phyloP scores from a whole-genome alignment of 2,888 invertebrate species.

The Malthinus flaveolus region DNA sequence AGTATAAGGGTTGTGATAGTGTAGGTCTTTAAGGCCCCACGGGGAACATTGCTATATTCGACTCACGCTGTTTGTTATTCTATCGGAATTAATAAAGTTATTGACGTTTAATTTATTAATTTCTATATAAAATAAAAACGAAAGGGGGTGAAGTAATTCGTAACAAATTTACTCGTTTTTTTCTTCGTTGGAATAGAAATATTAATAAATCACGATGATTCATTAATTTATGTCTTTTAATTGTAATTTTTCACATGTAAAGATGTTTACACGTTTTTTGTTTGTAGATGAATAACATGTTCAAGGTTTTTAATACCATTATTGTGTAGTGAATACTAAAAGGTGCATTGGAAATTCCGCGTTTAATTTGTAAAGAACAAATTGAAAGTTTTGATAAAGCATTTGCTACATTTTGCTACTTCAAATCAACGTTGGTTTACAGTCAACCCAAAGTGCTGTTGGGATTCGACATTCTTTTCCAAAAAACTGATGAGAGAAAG shows the following conservation, averaged over 20 bases:
- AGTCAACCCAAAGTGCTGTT: no score
- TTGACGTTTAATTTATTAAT: constrained; percentile 25
- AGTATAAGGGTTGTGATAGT: constrained; percentile 23
- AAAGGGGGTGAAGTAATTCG: neutral
- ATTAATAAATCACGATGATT: neutral
- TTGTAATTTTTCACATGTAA: constrained; percentile 5
- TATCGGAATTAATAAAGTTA: constrained; percentile 28
- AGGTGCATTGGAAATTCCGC: neutral
- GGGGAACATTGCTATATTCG: constrained; percentile 36
- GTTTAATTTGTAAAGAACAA: no score
- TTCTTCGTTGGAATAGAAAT: neutral
- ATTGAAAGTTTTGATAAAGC: no score
- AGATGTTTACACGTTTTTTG: constrained; percentile 5
- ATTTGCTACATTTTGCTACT: no score
- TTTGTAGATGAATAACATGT: neutral
- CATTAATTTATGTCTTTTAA: constrained; percentile 3
- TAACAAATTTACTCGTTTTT: neutral
- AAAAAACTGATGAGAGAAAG: no score
- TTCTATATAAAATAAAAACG: neutral
- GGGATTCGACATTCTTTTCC: no score
- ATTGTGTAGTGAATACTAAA: neutral
- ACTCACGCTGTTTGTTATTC: constrained; percentile 29
- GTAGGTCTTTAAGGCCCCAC: constrained; percentile 32
- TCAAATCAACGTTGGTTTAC: no score
- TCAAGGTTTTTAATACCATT: constrained; percentile 1